Base-by-base conservation (phyloP, 35 echinoderm and acorn worm genomes). In the Ptychodera flava region DNA sequence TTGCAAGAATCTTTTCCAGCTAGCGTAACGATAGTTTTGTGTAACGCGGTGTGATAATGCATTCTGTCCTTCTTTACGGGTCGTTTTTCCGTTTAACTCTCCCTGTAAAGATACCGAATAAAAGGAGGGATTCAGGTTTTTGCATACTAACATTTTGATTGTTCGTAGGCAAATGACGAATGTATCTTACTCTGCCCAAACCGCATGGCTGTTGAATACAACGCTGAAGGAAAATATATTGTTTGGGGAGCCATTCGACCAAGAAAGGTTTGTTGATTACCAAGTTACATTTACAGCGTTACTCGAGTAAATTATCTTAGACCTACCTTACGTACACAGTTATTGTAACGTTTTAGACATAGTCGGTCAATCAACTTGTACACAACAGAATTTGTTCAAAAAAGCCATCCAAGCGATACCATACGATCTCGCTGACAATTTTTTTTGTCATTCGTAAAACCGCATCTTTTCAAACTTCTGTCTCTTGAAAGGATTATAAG, bases 151-250 rank as follows among this genome's bases (percentile, higher is more conserved):
- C 28, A 0, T 87, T 14, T 92, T 85, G 29, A 81, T 16, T 93
- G 53, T 83, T 83, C n/a, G 36, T 30, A 95, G 86, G 30, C 80
- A 78, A 15, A 80, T 35, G 30, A 86, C 35, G 1, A 87, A 77
- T 29, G 85, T 92, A 1, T 87, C 94, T 29, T 88, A 87, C 31
- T 85, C 91, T 16, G 88, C 88, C 16, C 94, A 96, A 83, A 92
- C 76, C 31, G 85, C 94, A 27, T 96, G 94, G 94, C 78, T 96
- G 0, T 85, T 88, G 35, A 96, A 96, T 77, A 88, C 91, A 1
- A 76, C 94, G 1, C 30, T 96, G 77, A 82, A 82, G 35, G 91
- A 96, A 0, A 96, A 96, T 29, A 90, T 96, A 15, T 33, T 96
- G 12, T 96, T 96, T 64, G 86, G 88, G 31, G 45, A 91, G 38